Percentiles rank a stretch among this genome's conserved stretches.
Evolutionary conservation across 30 jellyfish, hydroid and myxozoan species (phyloP).

Genomic region (Haliclystus octoradiatus): DNA sequence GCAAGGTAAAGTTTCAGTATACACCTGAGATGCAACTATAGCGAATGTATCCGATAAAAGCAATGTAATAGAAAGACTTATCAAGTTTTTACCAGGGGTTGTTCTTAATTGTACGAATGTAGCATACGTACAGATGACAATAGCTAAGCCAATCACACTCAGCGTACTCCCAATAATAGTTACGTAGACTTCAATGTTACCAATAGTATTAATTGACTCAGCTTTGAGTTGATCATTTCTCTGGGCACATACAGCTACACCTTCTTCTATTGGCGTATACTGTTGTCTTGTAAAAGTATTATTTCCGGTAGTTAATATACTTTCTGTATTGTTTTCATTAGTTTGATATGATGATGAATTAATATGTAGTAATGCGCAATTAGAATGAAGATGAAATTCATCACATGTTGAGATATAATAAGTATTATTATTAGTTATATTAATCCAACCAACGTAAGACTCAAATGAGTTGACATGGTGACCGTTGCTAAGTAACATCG

Average conservation of each 20-base stretch:
- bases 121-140: background rate
- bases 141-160: background rate
- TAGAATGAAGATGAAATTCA: background rate
- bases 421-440: background rate
- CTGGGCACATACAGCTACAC: background rate
- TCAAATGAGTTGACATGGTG: background rate
- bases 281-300: background rate
- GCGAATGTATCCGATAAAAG: background rate
- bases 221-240: no score
- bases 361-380: background rate
- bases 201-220: background rate
- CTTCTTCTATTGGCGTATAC: background rate
- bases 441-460: background rate
- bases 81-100: background rate
- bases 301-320: background rate
- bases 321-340: background rate
- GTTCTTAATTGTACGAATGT: background rate
- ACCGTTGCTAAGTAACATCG: background rate
- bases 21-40: background rate
- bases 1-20: background rate
- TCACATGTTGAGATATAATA: background rate
- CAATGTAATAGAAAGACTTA: background rate
- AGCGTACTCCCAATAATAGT: background rate
- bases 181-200: background rate
- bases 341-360: background rate